phyloP scores from a whole-genome alignment of 2,113 vertebrate genomes.

The Protobothrops mucrosquamatus region DNA sequence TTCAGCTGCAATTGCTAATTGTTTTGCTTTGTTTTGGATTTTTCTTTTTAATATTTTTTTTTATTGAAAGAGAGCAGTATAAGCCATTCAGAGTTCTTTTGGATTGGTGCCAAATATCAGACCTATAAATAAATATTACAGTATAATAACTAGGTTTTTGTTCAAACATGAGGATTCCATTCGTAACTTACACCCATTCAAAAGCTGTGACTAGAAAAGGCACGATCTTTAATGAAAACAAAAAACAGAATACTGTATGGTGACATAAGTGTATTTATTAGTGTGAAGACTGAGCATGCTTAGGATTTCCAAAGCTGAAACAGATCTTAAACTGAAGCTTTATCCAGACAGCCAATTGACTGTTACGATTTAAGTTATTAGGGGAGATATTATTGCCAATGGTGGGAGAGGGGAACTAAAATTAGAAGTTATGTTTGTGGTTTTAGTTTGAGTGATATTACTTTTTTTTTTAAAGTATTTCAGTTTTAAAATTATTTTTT shows the following conservation, averaged over 20 bases:
- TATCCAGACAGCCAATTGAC: background rate
- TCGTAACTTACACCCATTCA: background rate
- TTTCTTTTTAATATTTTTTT: background rate
- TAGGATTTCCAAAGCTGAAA: background rate
- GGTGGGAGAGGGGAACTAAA: background rate
- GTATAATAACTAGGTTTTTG: background rate
- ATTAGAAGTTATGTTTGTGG: background rate
- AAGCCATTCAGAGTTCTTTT: background rate
- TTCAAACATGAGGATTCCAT: background rate
- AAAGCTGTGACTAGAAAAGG: background rate
- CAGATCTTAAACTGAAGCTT: background rate
- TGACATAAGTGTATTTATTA: background rate
- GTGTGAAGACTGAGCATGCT: background rate
- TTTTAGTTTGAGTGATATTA: background rate
- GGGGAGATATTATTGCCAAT: background rate
- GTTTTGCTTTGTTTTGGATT: too few relatives aligned
- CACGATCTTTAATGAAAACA: background rate
- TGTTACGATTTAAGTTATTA: background rate
- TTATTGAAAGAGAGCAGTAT: background rate
- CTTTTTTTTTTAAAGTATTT: background rate
- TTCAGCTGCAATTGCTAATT: too few relatives aligned
- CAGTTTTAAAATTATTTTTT: background rate
- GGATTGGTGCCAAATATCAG: background rate
- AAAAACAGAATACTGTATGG: background rate
- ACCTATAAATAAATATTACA: background rate